These are phyloP conservation scores for Capreolus pygargus DNA, from an alignment of 2,113 vertebrate genomes.

Conservation along the genomic window DNA sequence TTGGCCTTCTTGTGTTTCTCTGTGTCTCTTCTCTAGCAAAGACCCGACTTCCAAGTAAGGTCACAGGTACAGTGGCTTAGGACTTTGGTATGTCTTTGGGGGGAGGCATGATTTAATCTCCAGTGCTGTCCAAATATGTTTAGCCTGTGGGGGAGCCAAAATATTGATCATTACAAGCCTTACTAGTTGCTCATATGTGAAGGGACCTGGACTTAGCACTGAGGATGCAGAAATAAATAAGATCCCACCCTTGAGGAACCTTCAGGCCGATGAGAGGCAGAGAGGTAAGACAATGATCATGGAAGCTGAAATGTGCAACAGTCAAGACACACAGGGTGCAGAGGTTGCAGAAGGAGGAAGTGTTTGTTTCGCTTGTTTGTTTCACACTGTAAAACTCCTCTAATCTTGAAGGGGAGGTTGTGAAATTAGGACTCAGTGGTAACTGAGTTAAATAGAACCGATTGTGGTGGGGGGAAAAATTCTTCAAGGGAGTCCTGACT, in stretches of 20 bases:
- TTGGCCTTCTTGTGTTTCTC: neutral
- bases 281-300: neutral
- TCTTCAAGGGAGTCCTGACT: neutral
- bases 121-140: neutral
- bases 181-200: rapidly evolving
- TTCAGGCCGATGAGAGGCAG: neutral
- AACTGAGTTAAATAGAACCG: neutral
- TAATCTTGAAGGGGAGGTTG: neutral
- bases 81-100: neutral
- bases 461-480: too few relatives aligned
- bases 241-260: neutral
- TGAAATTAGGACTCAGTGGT: neutral
- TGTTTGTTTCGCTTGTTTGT: neutral
- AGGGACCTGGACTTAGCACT: neutral
- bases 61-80: too few relatives aligned
- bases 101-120: neutral
- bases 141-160: neutral
- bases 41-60: neutral
- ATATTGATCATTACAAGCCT: neutral
- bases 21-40: neutral
- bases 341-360: neutral
- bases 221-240: neutral
- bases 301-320: neutral
- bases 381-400: neutral
- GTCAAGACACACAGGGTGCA: too few relatives aligned